phyloP scores from a whole-genome alignment of 2,797 vertebrate genomes.

The Distichodus sexfasciatus region DNA sequence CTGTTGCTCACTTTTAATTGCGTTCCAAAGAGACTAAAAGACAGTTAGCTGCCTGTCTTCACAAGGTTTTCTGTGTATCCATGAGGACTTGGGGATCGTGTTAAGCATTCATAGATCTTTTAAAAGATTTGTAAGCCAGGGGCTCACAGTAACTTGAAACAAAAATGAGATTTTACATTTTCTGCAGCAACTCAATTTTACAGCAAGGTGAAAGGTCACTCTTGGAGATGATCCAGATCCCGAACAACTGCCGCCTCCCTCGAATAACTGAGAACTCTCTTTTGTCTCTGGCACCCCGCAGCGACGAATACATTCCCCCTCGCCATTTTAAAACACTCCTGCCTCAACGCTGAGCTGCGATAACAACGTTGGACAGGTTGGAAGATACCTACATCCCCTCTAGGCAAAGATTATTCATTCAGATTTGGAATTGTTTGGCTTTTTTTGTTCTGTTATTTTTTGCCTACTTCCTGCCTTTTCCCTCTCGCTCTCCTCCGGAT shows the following conservation, averaged over 20 bases:
- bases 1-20: conserved; percentile 30
- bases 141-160: conserved; percentile 14
- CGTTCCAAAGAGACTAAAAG: conserved; percentile 12
- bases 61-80: conserved; percentile 15
- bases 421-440: conserved; percentile 10
- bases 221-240: conserved; percentile 28
- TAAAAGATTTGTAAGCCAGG: conserved; percentile 8
- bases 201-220: conserved; percentile 33
- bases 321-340: conserved; percentile 39
- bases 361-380: conserved; percentile 38
- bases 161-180: conserved; percentile 32
- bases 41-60: not conserved
- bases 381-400: conserved; percentile 40
- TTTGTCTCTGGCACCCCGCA: conserved; percentile 35
- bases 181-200: conserved; percentile 43
- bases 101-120: conserved; percentile 16
- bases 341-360: conserved; percentile 24
- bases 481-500: not conserved
- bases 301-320: conserved; percentile 42
- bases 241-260: conserved; percentile 28
- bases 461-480: not conserved
- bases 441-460: too few relatives aligned
- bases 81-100: not conserved
- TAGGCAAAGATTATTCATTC: conserved; percentile 38
- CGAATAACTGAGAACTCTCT: conserved; percentile 32